Evolutionary conservation across 1,140 invertebrate genomes (phyloP).

Genomic region (Subanguina moxae): DNA sequence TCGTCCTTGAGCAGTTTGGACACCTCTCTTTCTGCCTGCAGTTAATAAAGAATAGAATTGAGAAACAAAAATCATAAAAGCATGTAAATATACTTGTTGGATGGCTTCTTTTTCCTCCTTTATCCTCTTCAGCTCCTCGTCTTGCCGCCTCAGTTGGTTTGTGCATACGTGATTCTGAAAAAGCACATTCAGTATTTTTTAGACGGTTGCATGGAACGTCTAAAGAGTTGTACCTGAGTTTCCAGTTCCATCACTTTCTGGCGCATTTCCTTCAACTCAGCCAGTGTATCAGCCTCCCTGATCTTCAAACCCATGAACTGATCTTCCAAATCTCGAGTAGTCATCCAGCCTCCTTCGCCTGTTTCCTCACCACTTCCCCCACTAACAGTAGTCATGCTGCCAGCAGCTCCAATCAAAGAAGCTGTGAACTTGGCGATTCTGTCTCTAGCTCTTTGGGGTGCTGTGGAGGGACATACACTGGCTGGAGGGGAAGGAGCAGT

Average conservation of each 20-base stretch:
- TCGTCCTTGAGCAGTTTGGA: slow-evolving; percentile 76
- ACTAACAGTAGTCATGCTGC: slow-evolving; percentile 10
- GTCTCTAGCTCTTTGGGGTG: slow-evolving; percentile 42
- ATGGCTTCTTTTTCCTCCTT: slow-evolving; percentile 73
- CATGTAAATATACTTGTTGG: slow-evolving; percentile 24
- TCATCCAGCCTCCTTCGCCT: slow-evolving; percentile 76
- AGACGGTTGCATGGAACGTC: too few species aligned
- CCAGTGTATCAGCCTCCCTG: slow-evolving; percentile 82
- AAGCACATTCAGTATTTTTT: slow-evolving; percentile 14
- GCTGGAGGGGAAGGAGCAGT: background rate
- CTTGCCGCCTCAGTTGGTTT: slow-evolving; percentile 85
- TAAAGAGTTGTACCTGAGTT: slow-evolving; percentile 66
- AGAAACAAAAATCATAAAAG: background rate
- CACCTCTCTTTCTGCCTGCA: slow-evolving; percentile 72
- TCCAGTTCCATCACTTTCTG: slow-evolving; percentile 95
- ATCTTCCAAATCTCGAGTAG: slow-evolving; percentile 69
- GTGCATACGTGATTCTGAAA: slow-evolving; percentile 81
- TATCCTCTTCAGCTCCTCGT: slow-evolving; percentile 81
- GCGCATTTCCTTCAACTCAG: slow-evolving; percentile 86
- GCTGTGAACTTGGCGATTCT: slow-evolving; percentile 55
- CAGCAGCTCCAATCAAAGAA: slow-evolving; percentile 46
- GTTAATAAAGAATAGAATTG: slow-evolving; percentile 20
- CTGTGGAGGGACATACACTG: background rate
- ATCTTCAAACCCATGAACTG: slow-evolving; percentile 84
- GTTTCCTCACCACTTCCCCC: slow-evolving; percentile 62